Percentiles rank a stretch among this genome's conserved stretches.
Evolutionary conservation across 2,797 vertebrate genomes (phyloP).

Genomic region (Sciurus carolinensis): DNA sequence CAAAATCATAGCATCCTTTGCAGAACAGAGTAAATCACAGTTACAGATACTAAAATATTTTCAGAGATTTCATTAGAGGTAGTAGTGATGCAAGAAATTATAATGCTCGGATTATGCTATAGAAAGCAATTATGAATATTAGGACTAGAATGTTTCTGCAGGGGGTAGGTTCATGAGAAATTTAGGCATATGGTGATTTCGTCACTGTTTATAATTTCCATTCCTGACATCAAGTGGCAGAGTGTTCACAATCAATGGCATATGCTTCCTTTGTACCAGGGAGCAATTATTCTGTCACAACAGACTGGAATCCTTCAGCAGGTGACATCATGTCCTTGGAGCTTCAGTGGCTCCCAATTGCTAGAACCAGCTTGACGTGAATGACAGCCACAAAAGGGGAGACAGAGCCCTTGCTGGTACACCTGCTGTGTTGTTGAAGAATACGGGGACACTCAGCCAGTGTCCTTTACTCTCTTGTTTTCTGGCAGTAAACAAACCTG

Average conservation of each 20-base stretch:
- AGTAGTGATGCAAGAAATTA: background rate
- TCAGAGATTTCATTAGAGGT: conserved; percentile 66
- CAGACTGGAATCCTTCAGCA: conserved; percentile 69
- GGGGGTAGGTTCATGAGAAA: conserved; percentile 70
- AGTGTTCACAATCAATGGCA: conserved; percentile 56
- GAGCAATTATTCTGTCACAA: conserved; percentile 76
- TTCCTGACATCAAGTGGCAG: conserved; percentile 75
- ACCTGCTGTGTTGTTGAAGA: conserved; percentile 63
- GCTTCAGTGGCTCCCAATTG: conserved; percentile 26
- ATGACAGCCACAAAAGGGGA: background rate
- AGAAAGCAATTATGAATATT: conserved; percentile 76
- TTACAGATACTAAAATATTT: conserved; percentile 33
- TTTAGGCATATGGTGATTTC: conserved; percentile 63
- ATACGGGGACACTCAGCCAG: background rate
- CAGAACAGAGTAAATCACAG: background rate
- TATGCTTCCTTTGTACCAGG: conserved; percentile 55
- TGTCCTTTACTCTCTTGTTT: background rate
- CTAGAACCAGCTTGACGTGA: conserved; percentile 30
- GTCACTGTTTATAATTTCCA: conserved; percentile 61
- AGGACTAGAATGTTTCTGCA: conserved; percentile 43
- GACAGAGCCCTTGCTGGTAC: conserved; percentile 9
- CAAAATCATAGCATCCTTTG: background rate
- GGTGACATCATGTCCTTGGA: conserved; percentile 63
- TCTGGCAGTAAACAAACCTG: background rate
- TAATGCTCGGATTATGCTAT: conserved; percentile 66